Base-by-base conservation (phyloP, 2,113 vertebrate species). In the Notothenia rossii region DNA sequence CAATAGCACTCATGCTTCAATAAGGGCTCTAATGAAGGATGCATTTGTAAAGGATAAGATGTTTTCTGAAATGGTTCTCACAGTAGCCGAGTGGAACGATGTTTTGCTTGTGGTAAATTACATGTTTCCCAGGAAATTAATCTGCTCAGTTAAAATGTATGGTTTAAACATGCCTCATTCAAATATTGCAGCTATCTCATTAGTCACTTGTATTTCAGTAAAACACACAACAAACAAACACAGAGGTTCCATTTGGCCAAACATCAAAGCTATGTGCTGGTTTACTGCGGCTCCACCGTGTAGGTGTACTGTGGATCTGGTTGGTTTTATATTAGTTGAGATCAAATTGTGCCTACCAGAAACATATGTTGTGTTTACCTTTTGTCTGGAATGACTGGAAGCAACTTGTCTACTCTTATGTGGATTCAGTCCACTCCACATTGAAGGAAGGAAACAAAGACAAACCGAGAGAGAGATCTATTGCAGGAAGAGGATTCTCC, bases 401-500 rank as follows among this genome's bases (percentile, higher is more conserved):
- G 55, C 55, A 56, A 56, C 7, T 29, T 29, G 29, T 56, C 11
- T 29, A 12, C 13, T 20, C 20, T 14, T 7, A 3, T 17, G 18
- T 40, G 2, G 17, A 50, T 67, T 64, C 4, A 50, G 10, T 60
- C 2, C 10, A 55, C 48, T 48, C 13, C 33, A 67, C 22, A 64
- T 29, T 46, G 22, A 65, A 78, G 51, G 10, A 29, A 45, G 20
- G 45, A 63, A 61, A 15, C 22, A 63, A 17, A 53, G 67, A 61
- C 48, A 5, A 69, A 25, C 45, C 20, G 48, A 7, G 7, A 40
- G 36, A 40, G 36, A 40, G 3, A 29, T 61, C 0, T 12, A 48
- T 54, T 48, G 22, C 40, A 55, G 48, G 33, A 75, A 66, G 45
- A 36, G 50, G 43, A 67, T 80, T 40, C 36, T 40, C 36, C 7